Evolutionary conservation across 2,888 invertebrate genomes (phyloP).

Genomic region (Hemithea aestivaria): DNA sequence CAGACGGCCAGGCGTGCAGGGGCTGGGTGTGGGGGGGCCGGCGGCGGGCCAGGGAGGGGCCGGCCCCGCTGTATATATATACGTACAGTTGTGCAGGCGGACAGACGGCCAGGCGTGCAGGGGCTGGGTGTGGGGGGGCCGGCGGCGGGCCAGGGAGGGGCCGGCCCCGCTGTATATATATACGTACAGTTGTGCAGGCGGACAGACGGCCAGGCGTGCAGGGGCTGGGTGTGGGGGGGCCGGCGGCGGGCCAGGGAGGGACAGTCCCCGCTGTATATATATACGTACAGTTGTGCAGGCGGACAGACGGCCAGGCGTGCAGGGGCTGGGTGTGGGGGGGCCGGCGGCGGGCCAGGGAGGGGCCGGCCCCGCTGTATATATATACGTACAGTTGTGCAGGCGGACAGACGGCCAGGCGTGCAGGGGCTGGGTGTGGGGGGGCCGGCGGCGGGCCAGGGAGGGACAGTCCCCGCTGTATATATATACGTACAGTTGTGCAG

Average conservation of each 20-base stretch:
- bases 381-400: constrained; percentile 32
- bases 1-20: constrained; percentile 59
- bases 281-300: constrained; percentile 37
- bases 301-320: constrained; percentile 64
- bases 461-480: constrained; percentile 29
- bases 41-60: constrained; percentile 25
- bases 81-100: constrained; percentile 40
- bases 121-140: constrained; percentile 20
- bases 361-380: constrained; percentile 27
- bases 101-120: constrained; percentile 62
- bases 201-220: constrained; percentile 63
- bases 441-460: constrained; percentile 21
- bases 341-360: constrained; percentile 21
- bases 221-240: constrained; percentile 19
- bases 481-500: constrained; percentile 32
- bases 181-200: constrained; percentile 39
- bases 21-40: constrained; percentile 20
- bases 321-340: constrained; percentile 22
- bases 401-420: constrained; percentile 63
- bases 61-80: constrained; percentile 22
- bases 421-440: constrained; percentile 20
- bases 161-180: constrained; percentile 26
- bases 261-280: constrained; percentile 27
- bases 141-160: constrained; percentile 21
- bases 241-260: constrained; percentile 21